Evolutionary conservation across 2,888 invertebrate genomes (phyloP).

Genomic region (Acholoe squamosa): DNA sequence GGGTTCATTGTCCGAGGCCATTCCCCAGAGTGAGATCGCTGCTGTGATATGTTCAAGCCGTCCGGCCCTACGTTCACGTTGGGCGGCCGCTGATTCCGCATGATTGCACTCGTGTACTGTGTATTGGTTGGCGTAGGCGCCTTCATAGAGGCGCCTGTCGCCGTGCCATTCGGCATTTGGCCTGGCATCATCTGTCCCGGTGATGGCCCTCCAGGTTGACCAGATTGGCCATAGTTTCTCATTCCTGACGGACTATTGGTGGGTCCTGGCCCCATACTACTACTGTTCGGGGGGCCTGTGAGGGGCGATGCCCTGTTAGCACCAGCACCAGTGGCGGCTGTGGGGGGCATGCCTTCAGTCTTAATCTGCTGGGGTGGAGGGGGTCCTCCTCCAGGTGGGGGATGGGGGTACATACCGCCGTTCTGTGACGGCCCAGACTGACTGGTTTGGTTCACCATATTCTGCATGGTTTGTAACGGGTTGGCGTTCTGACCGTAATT

Average conservation of each 20-base stretch:
- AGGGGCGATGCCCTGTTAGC: not conserved
- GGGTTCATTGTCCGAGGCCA: slow-evolving; percentile 79
- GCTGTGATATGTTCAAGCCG: slow-evolving; percentile 83
- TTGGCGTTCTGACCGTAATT: slow-evolving; percentile 69
- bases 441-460: slow-evolving; percentile 85
- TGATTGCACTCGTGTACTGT: slow-evolving; percentile 79
- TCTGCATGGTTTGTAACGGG: slow-evolving; percentile 82
- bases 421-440: slow-evolving; percentile 39
- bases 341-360: not conserved
- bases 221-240: slow-evolving; percentile 33
- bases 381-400: not conserved
- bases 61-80: slow-evolving; percentile 86
- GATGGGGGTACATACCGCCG: slow-evolving; percentile 6
- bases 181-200: slow-evolving; percentile 53
- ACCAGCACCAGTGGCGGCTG: not conserved
- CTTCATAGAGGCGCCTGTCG: slow-evolving; percentile 63
- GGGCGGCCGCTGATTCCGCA: slow-evolving; percentile 85
- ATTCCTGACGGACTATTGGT: slow-evolving; percentile 30
- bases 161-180: slow-evolving; percentile 26
- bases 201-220: slow-evolving; percentile 79
- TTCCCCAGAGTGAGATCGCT: slow-evolving; percentile 83
- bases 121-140: slow-evolving; percentile 67
- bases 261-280: not conserved
- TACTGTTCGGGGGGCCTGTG: not conserved
- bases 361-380: slow-evolving; percentile 8